Conservation (phyloP, 2,113 vertebrate genomes). For the Takifugu flavidus region DNA sequence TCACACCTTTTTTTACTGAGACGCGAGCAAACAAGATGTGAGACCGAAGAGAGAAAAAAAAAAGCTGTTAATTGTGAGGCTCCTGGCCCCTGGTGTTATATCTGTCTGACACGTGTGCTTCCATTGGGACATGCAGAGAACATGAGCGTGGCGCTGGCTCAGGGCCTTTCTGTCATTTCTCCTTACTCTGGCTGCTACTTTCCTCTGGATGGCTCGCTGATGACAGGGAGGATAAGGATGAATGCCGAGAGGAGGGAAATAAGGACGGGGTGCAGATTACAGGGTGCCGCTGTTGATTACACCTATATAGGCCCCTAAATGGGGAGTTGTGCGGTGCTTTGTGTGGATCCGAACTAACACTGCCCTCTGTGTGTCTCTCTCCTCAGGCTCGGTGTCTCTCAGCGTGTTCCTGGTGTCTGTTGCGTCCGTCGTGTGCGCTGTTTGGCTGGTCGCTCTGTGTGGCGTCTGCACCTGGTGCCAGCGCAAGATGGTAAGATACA, state of each 20-base stretch:
- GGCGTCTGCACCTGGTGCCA: slow-evolving; percentile 99
- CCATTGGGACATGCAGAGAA: slow-evolving; percentile 45
- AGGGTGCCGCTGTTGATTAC: slow-evolving; percentile 12
- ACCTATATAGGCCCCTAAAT: not conserved
- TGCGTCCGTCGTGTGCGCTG: slow-evolving; percentile 89
- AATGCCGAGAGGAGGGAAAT: slow-evolving; percentile 30
- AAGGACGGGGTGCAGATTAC: slow-evolving; percentile 12
- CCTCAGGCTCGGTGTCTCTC: slow-evolving; percentile 84
- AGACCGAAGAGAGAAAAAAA: slow-evolving; percentile 31
- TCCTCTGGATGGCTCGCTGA: slow-evolving; percentile 31
- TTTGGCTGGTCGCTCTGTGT: slow-evolving; percentile 92
- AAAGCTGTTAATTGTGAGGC: slow-evolving; percentile 59
- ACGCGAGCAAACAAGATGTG: slow-evolving; percentile 38
- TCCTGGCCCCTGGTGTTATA: slow-evolving; percentile 50
- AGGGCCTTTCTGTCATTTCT: slow-evolving; percentile 15
- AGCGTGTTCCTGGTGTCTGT: slow-evolving; percentile 93
- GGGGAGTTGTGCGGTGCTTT: not conserved
- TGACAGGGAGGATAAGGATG: slow-evolving; percentile 42
- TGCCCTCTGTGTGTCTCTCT: slow-evolving; percentile 30
- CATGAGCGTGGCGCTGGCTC: slow-evolving; percentile 33
- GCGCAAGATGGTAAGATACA: slow-evolving; percentile 89
- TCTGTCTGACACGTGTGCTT: slow-evolving; percentile 46
- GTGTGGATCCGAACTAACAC: slow-evolving; percentile 29
- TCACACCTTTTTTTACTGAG: slow-evolving; percentile 33
- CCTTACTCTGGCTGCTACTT: slow-evolving; percentile 14